Evolutionary conservation across 2,888 invertebrate species (phyloP), one percentile per base, ranked within the genome.

Genomic region (Lysandra coridon): DNA sequence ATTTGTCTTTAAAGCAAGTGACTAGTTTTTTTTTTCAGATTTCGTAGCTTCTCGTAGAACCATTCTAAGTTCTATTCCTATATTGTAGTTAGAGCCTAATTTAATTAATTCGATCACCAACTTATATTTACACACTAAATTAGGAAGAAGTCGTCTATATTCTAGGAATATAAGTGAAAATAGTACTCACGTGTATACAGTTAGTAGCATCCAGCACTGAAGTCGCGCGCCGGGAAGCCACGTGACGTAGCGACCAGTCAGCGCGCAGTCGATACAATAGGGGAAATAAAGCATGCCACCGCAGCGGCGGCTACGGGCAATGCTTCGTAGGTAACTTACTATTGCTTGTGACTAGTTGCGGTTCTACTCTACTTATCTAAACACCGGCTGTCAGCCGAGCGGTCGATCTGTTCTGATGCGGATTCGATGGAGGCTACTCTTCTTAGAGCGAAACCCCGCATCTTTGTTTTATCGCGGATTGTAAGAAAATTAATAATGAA

Each of bases 161-260:
- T 14, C 1, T 53, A 10, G 14, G 6, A 17, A 37, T 62, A 62
- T 64, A 78, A 12, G 23, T 62, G 4, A 44, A 64, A 69, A 69
- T 23, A 49, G 33, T 49, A 96, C 96, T 96, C 88, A 96, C 96
- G 96, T 96, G 95, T 95, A 96, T 95, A 95, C 95, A 96, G 95
- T 95, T 96, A 96, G 96, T 95, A 95, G 95, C 96, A 96, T 96
- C 96, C 96, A 96, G 96, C 94, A 95, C 95, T 92, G 94, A 84
- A 93, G 92, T 93, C 91, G 94, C 92, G 94, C 95, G 94, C 95
- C 92, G 94, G 95, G 95, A 93, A 95, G 95, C 95, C 95, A 95
- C 95, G 94, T 92, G 91, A 94, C 94, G 95, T 94, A 95, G 95
- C 95, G 95, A 95, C 95, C 95, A 90, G 91, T 91, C 93, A 94